Percentiles rank a stretch among this genome's conserved stretches.
Evolutionary conservation across 2,797 vertebrate genomes (phyloP).

Genomic region (Morus bassanus): DNA sequence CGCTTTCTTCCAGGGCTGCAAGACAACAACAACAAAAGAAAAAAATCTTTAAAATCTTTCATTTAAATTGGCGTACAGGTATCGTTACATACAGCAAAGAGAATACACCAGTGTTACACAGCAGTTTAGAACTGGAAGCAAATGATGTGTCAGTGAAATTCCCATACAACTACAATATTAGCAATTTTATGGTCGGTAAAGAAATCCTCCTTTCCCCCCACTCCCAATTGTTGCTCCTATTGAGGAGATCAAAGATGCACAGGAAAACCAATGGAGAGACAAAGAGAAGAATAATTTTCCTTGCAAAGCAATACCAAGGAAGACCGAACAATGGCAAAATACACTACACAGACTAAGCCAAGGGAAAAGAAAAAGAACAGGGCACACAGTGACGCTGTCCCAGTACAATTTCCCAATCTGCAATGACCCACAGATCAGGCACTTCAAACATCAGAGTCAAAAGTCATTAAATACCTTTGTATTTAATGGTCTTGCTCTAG

Average conservation of each 20-base stretch:
- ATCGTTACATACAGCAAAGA: not conserved
- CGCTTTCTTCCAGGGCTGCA: constrained; percentile 91
- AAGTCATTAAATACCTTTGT: not conserved
- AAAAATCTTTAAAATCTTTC: not conserved
- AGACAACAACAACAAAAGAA: not conserved
- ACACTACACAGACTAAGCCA: not conserved
- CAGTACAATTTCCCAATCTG: not conserved
- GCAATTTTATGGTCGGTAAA: not conserved
- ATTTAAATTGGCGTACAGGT: not conserved
- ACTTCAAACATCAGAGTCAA: not conserved
- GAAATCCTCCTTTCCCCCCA: rapidly evolving
- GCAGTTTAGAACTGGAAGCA: not conserved
- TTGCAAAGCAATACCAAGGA: not conserved
- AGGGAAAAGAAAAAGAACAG: not conserved
- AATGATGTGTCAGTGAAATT: not conserved
- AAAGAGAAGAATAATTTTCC: not conserved
- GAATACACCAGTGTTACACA: not conserved
- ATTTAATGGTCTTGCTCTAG: not conserved
- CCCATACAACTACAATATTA: not conserved
- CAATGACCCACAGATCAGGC: not conserved
- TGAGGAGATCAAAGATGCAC: not conserved
- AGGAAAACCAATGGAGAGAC: not conserved
- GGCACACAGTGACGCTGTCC: not conserved
- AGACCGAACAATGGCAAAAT: not conserved
- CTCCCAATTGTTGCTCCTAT: not conserved